Conservation (phyloP, 2,113 vertebrate genomes). For the Bombycilla garrulus region DNA sequence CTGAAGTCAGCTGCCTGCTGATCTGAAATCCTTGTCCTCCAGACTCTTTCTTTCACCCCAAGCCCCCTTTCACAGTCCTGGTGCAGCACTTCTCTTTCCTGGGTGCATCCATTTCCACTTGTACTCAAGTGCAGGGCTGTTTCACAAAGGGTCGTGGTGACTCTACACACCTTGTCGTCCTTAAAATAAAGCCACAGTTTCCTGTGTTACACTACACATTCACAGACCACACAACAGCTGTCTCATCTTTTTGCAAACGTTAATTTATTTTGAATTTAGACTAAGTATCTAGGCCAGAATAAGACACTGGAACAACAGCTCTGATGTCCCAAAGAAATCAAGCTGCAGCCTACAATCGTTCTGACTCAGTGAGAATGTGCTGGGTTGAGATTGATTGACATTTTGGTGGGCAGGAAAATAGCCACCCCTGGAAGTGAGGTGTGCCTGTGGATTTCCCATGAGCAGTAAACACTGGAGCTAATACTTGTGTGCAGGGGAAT, state of each 20-base stretch:
- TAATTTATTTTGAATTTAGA: not conserved
- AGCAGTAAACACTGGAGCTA: not conserved
- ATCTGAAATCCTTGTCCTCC: not conserved
- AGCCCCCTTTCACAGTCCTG: not conserved
- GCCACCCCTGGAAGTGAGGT: no score
- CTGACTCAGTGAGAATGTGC: not conserved
- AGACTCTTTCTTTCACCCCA: not conserved
- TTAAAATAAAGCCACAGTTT: not conserved
- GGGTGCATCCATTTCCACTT: not conserved
- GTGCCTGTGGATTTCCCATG: no score
- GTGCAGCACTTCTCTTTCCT: not conserved
- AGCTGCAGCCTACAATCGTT: not conserved
- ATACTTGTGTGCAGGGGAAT: not conserved
- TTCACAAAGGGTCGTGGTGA: not conserved
- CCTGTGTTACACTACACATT: not conserved
- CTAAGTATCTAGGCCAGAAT: not conserved
- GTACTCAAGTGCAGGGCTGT: not conserved
- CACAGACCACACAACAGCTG: not conserved
- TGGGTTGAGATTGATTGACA: no score
- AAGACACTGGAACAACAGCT: not conserved
- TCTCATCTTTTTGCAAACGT: not conserved
- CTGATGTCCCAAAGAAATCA: not conserved
- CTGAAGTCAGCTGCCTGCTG: not conserved
- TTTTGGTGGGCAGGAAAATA: no score
- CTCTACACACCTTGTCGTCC: not conserved